phyloP scores from a whole-genome alignment of 1,140 invertebrate genomes.

The Drosophila setifemur region DNA sequence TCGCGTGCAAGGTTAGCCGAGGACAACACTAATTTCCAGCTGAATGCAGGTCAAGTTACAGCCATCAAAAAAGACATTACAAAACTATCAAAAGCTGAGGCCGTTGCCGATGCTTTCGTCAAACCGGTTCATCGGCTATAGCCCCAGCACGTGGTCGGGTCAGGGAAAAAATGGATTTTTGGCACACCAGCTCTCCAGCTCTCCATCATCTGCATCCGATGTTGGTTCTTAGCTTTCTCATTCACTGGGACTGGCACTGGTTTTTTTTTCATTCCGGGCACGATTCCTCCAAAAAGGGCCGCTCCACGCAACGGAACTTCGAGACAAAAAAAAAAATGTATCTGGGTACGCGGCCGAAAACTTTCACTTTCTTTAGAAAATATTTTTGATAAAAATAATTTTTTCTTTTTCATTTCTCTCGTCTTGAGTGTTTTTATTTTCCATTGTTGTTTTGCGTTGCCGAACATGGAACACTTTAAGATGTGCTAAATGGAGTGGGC shows the following conservation, averaged over 20 bases:
- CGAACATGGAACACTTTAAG: conserved; percentile 34
- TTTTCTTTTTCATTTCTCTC: conserved; percentile 6
- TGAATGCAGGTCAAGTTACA: conserved; percentile 58
- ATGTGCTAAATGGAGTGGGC: conserved; percentile 67
- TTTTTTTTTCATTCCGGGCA: conserved; percentile 9
- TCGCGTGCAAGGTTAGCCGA: conserved; percentile 58
- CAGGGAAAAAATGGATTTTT: conserved; percentile 32
- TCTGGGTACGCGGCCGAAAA: conserved; percentile 22
- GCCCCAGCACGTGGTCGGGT: conserved; percentile 32
- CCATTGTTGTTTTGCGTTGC: not conserved
- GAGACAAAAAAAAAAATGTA: not conserved
- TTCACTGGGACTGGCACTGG: not conserved
- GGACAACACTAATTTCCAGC: conserved; percentile 50
- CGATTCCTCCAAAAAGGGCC: conserved; percentile 15
- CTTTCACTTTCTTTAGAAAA: conserved; percentile 78
- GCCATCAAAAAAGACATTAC: conserved; percentile 43
- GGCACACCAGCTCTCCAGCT: conserved; percentile 20
- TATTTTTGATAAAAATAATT: conserved; percentile 57
- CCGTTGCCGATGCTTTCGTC: not conserved
- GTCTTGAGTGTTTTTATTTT: not conserved
- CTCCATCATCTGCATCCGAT: conserved; percentile 10
- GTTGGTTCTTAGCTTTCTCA: conserved; percentile 32
- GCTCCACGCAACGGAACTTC: conserved; percentile 5
- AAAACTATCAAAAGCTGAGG: conserved; percentile 30
- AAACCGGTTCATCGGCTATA: conserved; percentile 18